Evolutionary conservation across 2,797 vertebrate genomes (phyloP).

Genomic region (Alca torda): DNA sequence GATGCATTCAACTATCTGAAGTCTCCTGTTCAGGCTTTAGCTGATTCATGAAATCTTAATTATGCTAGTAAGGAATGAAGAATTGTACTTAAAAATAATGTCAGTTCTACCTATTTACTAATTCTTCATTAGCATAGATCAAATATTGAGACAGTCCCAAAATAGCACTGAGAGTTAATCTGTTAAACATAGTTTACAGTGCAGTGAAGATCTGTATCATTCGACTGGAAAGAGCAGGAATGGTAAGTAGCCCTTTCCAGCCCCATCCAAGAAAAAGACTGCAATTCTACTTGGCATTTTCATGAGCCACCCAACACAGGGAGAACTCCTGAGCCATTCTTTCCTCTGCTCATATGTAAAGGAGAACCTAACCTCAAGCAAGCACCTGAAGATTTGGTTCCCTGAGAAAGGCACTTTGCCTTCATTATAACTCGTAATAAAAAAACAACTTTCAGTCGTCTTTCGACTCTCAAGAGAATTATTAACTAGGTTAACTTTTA

Average conservation of each 20-base stretch:
- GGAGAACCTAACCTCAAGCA: neutral
- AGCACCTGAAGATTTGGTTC: neutral
- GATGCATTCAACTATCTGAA: neutral
- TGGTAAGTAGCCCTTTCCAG: neutral
- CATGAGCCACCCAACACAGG: neutral
- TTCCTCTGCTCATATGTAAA: neutral
- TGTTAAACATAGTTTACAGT: neutral
- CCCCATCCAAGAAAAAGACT: neutral
- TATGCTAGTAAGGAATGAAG: neutral
- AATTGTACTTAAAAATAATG: neutral
- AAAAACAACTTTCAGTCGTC: fast-evolving
- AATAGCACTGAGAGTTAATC: neutral
- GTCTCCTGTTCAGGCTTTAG: neutral
- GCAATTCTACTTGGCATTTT: neutral
- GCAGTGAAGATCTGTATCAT: neutral
- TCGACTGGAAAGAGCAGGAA: neutral
- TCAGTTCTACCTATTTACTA: neutral
- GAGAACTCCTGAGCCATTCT: neutral
- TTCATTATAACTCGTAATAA: neutral
- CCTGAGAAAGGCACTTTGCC: neutral
- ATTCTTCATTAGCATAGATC: neutral
- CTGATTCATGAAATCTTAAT: neutral
- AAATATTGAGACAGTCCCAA: neutral
- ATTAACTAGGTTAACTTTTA: neutral
- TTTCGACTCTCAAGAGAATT: neutral